Evolutionary conservation across 2,888 invertebrate species (phyloP).

Genomic region (Pheosia gnoma): DNA sequence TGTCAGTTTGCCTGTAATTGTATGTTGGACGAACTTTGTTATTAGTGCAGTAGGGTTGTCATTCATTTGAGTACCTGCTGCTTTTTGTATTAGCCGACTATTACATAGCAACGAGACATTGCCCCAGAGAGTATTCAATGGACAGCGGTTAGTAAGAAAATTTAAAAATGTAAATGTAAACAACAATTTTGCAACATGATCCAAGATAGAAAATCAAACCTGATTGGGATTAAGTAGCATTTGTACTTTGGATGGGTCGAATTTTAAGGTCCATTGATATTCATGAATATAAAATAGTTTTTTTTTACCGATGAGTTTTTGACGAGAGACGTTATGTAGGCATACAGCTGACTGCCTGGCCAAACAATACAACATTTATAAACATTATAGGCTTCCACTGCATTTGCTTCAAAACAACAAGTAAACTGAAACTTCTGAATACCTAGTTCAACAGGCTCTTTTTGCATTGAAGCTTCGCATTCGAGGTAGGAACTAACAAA

Average conservation of each 20-base stretch:
- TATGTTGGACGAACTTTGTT: slow-evolving; percentile 36
- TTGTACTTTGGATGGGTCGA: too few relatives aligned
- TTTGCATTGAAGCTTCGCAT: slow-evolving; percentile 17
- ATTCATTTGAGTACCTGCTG: not conserved
- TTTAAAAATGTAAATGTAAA: too few relatives aligned
- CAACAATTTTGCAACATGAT: too few relatives aligned
- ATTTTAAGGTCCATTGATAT: too few relatives aligned
- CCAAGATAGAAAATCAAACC: too few relatives aligned
- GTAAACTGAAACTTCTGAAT: not conserved
- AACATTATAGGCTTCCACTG: not conserved
- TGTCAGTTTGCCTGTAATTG: slow-evolving; percentile 36
- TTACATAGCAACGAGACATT: not conserved
- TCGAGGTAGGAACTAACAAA: slow-evolving; percentile 15
- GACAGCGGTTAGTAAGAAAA: too few relatives aligned
- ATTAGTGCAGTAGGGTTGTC: slow-evolving; percentile 20
- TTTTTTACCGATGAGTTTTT: too few relatives aligned
- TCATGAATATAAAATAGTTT: too few relatives aligned
- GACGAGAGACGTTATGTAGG: too few relatives aligned
- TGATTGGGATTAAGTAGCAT: too few relatives aligned
- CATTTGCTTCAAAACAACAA: not conserved
- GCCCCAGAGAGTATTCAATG: not conserved
- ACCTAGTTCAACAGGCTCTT: slow-evolving; percentile 7
- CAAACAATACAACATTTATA: not conserved
- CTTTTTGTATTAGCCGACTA: not conserved
- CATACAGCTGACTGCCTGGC: too few relatives aligned